These are phyloP conservation scores for Trachurus trachurus DNA, from an alignment of 2,797 vertebrate genomes.

Conservation along the genomic window DNA sequence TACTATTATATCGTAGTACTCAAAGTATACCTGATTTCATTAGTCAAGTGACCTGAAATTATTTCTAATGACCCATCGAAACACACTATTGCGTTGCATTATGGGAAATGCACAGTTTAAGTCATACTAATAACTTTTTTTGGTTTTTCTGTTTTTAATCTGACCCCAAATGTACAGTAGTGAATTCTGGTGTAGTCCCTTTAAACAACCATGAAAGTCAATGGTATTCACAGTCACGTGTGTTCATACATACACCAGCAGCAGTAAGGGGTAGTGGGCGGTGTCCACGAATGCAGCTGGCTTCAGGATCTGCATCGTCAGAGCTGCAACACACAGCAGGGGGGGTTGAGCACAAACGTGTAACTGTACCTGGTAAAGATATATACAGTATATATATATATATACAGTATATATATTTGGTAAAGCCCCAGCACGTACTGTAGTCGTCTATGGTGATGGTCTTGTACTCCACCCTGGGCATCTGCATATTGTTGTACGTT, in stretches of 20 bases:
- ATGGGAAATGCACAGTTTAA: constrained; percentile 4
- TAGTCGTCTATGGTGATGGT: constrained; percentile 92
- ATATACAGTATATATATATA: no score
- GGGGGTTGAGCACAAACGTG: no score
- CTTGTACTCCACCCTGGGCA: constrained; percentile 91
- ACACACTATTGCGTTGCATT: background rate
- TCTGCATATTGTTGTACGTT: constrained; percentile 90
- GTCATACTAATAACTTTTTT: background rate
- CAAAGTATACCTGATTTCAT: background rate
- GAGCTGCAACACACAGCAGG: constrained; percentile 76
- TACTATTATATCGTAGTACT: background rate
- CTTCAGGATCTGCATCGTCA: constrained; percentile 94
- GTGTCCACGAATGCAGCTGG: constrained; percentile 92
- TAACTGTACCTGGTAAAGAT: no score
- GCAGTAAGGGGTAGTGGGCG: constrained; percentile 92
- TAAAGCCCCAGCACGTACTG: constrained; percentile 83
- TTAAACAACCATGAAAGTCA: background rate
- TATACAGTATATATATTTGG: no score
- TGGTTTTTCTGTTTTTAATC: background rate
- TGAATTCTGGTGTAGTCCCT: background rate
- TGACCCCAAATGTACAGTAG: background rate
- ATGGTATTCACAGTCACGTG: background rate
- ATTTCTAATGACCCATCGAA: background rate
- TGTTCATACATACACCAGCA: constrained; percentile 93
- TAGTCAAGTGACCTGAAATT: background rate